Evolutionary conservation across 2,888 invertebrate genomes (phyloP), one percentile per base, ranked within the genome.

Genomic region (Sminthurinus aureus): DNA sequence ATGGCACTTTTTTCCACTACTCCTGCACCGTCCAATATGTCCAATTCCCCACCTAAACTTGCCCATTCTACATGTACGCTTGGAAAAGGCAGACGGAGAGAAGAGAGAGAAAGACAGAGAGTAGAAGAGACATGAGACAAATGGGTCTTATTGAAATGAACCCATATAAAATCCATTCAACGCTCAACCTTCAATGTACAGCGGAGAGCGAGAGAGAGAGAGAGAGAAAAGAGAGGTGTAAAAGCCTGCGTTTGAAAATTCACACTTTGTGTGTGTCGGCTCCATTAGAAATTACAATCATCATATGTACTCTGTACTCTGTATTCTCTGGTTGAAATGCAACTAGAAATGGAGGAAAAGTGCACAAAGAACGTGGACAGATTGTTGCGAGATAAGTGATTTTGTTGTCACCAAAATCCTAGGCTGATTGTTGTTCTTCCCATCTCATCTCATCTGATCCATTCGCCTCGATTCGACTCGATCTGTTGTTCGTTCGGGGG

Each of bases 1-100:
- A 81, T 81, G 80, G 73, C 80, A 73, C 26, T 81, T 81, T 80
- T 80, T 80, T 67, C 50, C 52, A 9, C 73, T 81, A n/a, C 80
- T 81, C 69, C 4, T 38, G 38, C 75, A 9, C 11, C 6, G n/a
- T 58, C 13, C 58, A 58, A 58, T 58, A 58, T 58, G 58, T 58
- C 58, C 58, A 58, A 58, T 58, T 18, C 38, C 38, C 1, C 3
- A 4, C 38, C 38, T 1, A 38, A n/a, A n/a, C n/a, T n/a, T n/a
- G 38, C 18, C 0, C 58, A 58, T 58, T 58, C 15, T 52, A 52
- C 52, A n/a, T n/a, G n/a, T n/a, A n/a, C n/a, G n/a, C n/a, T n/a
- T n/a, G n/a, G n/a, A 38, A 38, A 18, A 2, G 18, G 18, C 18
- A 58, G 58, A 58, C 58, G 18, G 13, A 58, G n/a, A n/a, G n/a